Conservation (phyloP, 2,888 invertebrate species). For the Galerucella pusilla region DNA sequence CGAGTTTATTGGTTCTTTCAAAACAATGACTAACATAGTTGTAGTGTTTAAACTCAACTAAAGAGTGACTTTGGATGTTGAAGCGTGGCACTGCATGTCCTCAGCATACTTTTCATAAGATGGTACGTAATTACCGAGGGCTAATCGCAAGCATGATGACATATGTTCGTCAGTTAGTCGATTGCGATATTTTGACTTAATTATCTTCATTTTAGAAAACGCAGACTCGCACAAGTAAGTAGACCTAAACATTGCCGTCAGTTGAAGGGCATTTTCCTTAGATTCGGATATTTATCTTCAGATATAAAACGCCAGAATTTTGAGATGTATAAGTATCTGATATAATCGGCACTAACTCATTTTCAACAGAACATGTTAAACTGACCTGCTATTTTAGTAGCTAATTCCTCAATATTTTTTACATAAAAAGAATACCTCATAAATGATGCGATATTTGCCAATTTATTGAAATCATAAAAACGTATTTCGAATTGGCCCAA, state of each 20-base stretch:
- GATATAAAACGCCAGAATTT: conserved; percentile 29
- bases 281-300: conserved; percentile 25
- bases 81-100: too few relatives aligned
- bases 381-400: conserved; percentile 28
- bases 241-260: conserved; percentile 22
- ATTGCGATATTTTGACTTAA: conserved; percentile 35
- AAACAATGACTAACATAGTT: too few relatives aligned
- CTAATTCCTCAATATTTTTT: conserved; percentile 22
- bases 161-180: too few relatives aligned
- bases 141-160: too few relatives aligned
- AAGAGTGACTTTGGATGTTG: too few relatives aligned
- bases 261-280: conserved; percentile 27
- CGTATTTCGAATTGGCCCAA: conserved; percentile 20
- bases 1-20: conserved; percentile 24
- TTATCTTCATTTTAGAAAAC: conserved; percentile 34
- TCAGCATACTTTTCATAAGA: too few relatives aligned
- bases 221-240: conserved; percentile 32
- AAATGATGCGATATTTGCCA: conserved; percentile 8
- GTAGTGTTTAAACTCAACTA: too few relatives aligned
- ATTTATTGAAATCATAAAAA: conserved; percentile 14
- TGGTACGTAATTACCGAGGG: too few relatives aligned
- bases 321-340: conserved; percentile 26
- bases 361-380: conserved; percentile 27
- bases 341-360: conserved; percentile 26
- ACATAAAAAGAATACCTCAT: conserved; percentile 22